These are phyloP conservation scores for Helicoverpa zea DNA, from an alignment of 1,140 invertebrate genomes.

Conservation along the genomic window DNA sequence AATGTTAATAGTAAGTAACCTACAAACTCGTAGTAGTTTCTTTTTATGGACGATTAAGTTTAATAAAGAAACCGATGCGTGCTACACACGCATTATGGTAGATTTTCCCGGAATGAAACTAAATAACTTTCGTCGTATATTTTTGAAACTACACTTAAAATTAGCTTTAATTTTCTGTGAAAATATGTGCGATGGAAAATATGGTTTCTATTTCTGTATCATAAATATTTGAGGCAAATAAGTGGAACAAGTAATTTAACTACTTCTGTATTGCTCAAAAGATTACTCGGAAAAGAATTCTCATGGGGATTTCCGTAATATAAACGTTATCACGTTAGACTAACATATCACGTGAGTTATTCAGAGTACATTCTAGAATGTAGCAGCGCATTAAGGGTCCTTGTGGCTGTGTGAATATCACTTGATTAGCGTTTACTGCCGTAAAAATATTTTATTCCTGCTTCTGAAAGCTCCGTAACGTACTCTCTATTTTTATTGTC, in stretches of 20 bases:
- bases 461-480: background rate
- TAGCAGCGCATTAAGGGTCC: background rate
- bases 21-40: constrained; percentile 24
- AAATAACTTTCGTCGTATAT: constrained; percentile 7
- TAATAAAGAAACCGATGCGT: constrained; percentile 34
- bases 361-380: background rate
- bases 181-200: background rate
- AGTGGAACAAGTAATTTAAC: background rate
- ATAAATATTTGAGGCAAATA: background rate
- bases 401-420: constrained; percentile 9
- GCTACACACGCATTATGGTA: constrained; percentile 32
- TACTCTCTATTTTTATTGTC: background rate
- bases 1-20: constrained; percentile 28
- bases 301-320: background rate
- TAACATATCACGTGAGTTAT: background rate
- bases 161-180: constrained; percentile 10
- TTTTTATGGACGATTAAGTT: constrained; percentile 33
- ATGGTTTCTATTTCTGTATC: background rate
- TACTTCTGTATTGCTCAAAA: too few species aligned
- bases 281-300: background rate
- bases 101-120: constrained; percentile 20
- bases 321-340: background rate
- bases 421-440: background rate
- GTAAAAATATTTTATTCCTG: constrained; percentile 2
- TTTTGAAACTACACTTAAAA: constrained; percentile 3